Conservation (phyloP, 1,140 invertebrate species). For the Zaprionus gabonicus region DNA sequence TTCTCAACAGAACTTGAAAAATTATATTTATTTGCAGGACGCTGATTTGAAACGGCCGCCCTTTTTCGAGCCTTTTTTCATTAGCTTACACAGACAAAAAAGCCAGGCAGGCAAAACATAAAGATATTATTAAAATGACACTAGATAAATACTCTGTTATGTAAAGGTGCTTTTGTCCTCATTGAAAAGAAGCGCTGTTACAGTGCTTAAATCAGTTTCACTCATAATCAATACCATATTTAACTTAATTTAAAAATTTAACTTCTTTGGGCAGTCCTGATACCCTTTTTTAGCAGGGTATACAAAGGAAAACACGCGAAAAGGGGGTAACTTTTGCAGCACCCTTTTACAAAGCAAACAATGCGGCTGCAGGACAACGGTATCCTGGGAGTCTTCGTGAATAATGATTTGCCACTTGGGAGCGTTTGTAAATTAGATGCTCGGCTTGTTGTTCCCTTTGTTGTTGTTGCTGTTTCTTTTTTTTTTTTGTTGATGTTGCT, state of each 20-base stretch:
- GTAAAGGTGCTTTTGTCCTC: not conserved
- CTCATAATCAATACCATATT: too few species aligned
- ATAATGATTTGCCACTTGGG: conserved; percentile 83
- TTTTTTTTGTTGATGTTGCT: conserved; percentile 34
- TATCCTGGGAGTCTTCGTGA: conserved; percentile 60
- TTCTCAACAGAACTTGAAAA: conserved; percentile 55
- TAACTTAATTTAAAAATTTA: not conserved
- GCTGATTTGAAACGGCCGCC: conserved; percentile 45
- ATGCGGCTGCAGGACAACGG: conserved; percentile 37
- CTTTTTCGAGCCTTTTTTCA: conserved; percentile 28
- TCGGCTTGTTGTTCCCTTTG: conserved; percentile 42
- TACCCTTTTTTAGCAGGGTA: not conserved
- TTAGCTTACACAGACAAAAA: conserved; percentile 1
- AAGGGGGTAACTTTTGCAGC: conserved; percentile 18
- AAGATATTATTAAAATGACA: not conserved
- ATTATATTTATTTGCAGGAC: conserved; percentile 69
- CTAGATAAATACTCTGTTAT: not conserved
- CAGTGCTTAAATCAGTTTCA: too few species aligned
- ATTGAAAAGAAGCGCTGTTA: too few species aligned
- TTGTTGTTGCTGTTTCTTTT: conserved; percentile 26
- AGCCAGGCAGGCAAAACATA: not conserved
- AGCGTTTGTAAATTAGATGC: conserved; percentile 80
- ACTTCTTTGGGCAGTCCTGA: not conserved
- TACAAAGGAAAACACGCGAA: not conserved
- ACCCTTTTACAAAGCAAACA: conserved; percentile 61